A percentile compares a stretch with the other conserved stretches of the same genome.
Conservation (phyloP, 1,140 invertebrate species). For the Pseudomyrmex flavicornis region DNA sequence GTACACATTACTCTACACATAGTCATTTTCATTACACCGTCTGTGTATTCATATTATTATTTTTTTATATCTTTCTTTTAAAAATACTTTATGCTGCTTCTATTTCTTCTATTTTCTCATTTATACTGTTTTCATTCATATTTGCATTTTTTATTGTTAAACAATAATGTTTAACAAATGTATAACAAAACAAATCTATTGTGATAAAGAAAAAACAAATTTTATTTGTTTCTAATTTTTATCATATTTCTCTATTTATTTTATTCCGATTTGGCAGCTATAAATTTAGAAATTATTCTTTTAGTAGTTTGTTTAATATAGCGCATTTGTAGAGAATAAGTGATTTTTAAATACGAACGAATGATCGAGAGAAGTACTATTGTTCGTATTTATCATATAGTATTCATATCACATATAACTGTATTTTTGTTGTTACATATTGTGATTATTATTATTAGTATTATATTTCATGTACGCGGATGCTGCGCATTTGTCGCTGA, state of each 20-base stretch:
- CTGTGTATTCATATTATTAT: not conserved
- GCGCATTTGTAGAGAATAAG: slow-evolving; percentile 49
- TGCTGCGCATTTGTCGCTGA: slow-evolving; percentile 38
- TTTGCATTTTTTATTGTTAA: not conserved
- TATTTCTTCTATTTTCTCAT: slow-evolving; percentile 4
- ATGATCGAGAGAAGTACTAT: slow-evolving; percentile 2
- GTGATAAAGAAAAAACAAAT: slow-evolving; percentile 22
- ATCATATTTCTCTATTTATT: too few species aligned
- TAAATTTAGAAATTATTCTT: too few species aligned
- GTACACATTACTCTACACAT: not conserved
- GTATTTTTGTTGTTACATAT: slow-evolving; percentile 60
- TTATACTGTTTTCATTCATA: slow-evolving; percentile 16
- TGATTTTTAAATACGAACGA: not conserved
- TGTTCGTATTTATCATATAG: slow-evolving; percentile 53
- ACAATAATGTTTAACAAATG: not conserved
- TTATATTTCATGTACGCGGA: slow-evolving; percentile 66
- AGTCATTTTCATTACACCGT: not conserved
- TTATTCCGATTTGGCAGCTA: too few species aligned
- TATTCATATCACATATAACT: slow-evolving; percentile 41
- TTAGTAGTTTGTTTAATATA: slow-evolving; percentile 6
- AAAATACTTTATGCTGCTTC: not conserved
- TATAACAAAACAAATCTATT: slow-evolving; percentile 12
- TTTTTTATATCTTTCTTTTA: too few species aligned
- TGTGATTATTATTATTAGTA: slow-evolving; percentile 69
- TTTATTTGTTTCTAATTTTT: not conserved